phyloP scores from a whole-genome alignment of 2,797 vertebrate species.

The Dicrostonyx torquatus region DNA sequence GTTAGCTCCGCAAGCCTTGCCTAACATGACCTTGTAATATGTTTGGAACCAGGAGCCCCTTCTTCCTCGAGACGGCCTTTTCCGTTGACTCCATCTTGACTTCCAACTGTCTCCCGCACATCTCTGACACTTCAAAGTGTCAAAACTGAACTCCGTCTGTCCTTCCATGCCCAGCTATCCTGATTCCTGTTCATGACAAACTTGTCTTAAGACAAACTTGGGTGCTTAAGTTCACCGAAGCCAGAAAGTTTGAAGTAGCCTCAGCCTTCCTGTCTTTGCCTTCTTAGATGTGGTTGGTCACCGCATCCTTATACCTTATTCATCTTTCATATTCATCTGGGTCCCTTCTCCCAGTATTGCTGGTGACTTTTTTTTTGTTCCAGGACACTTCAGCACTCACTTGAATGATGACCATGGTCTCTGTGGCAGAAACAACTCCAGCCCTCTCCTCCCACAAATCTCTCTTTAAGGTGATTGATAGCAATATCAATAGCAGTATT shows the following conservation, averaged over 20 bases:
- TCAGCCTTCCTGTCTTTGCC: neutral
- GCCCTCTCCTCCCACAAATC: neutral
- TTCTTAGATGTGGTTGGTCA: neutral
- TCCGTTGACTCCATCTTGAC: neutral
- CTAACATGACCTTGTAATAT: conserved; percentile 67
- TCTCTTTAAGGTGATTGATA: neutral
- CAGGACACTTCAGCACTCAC: neutral
- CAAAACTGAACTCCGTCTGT: neutral
- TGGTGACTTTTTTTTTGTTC: neutral
- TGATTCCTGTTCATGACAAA: conserved; percentile 9
- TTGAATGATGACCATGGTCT: neutral
- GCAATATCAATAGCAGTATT: neutral
- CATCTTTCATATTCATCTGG: neutral
- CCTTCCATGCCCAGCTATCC: conserved; percentile 39
- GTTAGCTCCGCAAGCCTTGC: conserved; percentile 46
- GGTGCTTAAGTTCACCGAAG: neutral
- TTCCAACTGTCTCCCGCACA: conserved; percentile 37
- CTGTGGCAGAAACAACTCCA: neutral
- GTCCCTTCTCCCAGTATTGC: neutral
- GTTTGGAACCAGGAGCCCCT: neutral
- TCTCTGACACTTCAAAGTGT: neutral
- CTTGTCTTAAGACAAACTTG: neutral
- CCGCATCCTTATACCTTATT: neutral
- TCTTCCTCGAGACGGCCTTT: conserved; percentile 15
- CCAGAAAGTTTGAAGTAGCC: neutral